Evolutionary conservation across 2,113 vertebrate species (phyloP), one percentile per base, ranked within the genome.

Genomic region (Lethenteron reissneri): DNA sequence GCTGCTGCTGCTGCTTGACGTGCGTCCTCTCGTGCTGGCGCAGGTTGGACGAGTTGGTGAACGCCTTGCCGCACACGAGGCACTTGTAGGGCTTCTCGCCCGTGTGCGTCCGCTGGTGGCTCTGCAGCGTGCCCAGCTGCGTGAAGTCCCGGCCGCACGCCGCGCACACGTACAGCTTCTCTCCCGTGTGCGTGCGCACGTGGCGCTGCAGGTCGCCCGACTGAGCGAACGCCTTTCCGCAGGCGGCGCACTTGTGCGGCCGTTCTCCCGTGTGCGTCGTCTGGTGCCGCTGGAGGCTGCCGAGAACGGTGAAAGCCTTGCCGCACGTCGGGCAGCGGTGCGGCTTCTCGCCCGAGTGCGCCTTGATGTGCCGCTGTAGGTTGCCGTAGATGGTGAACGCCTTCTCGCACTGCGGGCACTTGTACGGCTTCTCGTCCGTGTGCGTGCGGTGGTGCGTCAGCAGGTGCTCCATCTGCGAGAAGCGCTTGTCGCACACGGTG

Each of bases 361-460:
- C 82, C 1, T 41, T 82, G 58, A 82, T 78, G 76, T 81, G 85
- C 78, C 85, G 81, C 60, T 83, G 83, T 3, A 90, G 83, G 74
- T 87, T 83, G 76, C 85, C 82, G 57, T 83, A 81, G 25, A 85
- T 87, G 72, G 85, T 83, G 73, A 88, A 91, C 6, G 84, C 88
- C 71, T 88, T 87, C 58, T 86, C 82, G 1, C 88, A 89, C 72
- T 88, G 85, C 2, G 78, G 75, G 58, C 88, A 90, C 74, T 80
- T 77, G 76, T 82, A 80, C n/a, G 86, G 88, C 70, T 85, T 84
- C 59, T 83, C 84, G 64, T 87, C 85, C 1, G 84, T 81, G 58
- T 92, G 89, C 72, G 84, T 85, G 9, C 89, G 82, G 9, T 89
- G 81, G 73, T 94, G 89, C 72, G 87, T 91, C 70, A 86, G 83